Percentiles rank a stretch among this genome's conserved stretches.
These are phyloP conservation scores for Caenorhabditis virilis DNA, from an alignment of 2,888 invertebrate species.

Conservation along the genomic window DNA sequence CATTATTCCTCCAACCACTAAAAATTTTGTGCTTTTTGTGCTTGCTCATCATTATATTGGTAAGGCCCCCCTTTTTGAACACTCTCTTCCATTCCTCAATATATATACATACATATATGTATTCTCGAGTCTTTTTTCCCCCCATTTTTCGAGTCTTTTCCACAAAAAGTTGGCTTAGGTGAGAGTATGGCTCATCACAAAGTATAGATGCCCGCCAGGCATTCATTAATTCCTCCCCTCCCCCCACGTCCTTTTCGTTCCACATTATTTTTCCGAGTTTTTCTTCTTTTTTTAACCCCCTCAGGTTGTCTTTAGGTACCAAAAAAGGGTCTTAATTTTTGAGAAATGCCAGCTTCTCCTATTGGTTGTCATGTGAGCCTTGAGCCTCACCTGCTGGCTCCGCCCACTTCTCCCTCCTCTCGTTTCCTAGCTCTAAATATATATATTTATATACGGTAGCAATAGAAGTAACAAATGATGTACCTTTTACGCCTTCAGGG, in stretches of 20 bases:
- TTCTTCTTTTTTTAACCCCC: neutral
- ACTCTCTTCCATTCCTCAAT: neutral
- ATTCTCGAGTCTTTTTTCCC: neutral
- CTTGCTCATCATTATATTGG: too few relatives aligned
- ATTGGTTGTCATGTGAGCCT: neutral
- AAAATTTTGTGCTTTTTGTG: too few relatives aligned
- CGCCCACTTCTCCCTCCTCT: conserved; percentile 11
- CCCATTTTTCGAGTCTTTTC: neutral
- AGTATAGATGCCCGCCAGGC: conserved; percentile 33
- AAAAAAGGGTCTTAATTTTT: conserved; percentile 1
- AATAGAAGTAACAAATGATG: too few relatives aligned
- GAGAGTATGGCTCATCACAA: neutral
- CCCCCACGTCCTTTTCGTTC: conserved; percentile 4
- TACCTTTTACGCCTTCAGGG: too few relatives aligned
- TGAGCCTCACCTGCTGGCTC: conserved; percentile 14
- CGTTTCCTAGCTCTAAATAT: too few relatives aligned
- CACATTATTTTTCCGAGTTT: neutral
- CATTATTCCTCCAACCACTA: too few relatives aligned
- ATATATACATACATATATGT: neutral
- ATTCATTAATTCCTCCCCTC: conserved; percentile 36
- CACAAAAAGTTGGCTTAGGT: conserved; percentile 4
- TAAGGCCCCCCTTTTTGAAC: neutral
- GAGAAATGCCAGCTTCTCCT: neutral
- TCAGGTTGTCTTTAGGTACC: conserved; percentile 11
- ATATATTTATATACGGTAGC: too few relatives aligned